These are phyloP conservation scores for Elysia crispata DNA, from an alignment of 2,888 invertebrate species.

Conservation along the genomic window DNA sequence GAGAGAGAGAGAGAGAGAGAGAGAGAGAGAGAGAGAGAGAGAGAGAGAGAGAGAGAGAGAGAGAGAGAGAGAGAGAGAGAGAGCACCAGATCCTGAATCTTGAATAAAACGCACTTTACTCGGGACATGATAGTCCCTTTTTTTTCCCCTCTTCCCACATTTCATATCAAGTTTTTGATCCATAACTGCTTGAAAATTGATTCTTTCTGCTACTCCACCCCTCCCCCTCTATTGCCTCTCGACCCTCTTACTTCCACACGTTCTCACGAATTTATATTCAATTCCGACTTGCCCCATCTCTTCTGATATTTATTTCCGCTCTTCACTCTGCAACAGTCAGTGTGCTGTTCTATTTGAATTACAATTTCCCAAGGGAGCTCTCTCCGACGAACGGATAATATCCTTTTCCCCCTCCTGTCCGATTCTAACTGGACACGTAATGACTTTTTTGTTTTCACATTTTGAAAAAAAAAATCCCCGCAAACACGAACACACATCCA, in stretches of 20 bases:
- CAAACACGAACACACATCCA: no score
- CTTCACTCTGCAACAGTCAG: constrained; percentile 1
- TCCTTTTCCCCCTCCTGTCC: constrained; percentile 14
- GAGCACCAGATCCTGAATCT: no score
- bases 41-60: constrained; percentile 16
- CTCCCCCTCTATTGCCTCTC: background rate
- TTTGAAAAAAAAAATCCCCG: no score
- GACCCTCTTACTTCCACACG: background rate
- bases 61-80: background rate
- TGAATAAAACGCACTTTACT: no score
- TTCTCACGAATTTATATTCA: background rate
- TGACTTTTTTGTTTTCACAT: background rate
- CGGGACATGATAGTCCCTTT: no score
- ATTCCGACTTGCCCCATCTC: background rate
- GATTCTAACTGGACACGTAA: background rate
- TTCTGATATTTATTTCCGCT: background rate
- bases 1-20: constrained; percentile 10
- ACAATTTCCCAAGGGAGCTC: constrained; percentile 33
- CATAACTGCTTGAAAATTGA: background rate
- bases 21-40: constrained; percentile 19
- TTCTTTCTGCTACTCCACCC: background rate
- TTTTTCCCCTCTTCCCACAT: no score
- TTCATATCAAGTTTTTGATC: background rate
- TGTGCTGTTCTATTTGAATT: constrained; percentile 29
- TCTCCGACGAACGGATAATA: constrained; percentile 26